Percentiles rank a stretch among this genome's conserved stretches.
phyloP scores from a whole-genome alignment of 2,888 invertebrate species.

The Leptinotarsa haldemani region DNA sequence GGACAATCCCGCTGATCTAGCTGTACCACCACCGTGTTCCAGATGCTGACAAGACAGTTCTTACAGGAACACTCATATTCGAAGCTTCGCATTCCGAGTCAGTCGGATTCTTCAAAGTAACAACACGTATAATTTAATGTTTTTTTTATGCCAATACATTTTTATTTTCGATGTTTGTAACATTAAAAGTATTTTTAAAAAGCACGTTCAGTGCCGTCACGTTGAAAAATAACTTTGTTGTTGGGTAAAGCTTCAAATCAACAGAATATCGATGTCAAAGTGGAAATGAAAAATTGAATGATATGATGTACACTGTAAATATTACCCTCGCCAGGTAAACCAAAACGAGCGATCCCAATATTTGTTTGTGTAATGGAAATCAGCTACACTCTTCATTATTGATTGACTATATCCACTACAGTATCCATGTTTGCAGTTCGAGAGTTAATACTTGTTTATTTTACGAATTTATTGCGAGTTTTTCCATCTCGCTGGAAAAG shows the following conservation, averaged over 20 bases:
- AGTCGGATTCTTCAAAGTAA: too few relatives aligned
- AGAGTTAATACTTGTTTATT: slow-evolving; percentile 8
- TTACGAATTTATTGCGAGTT: not conserved
- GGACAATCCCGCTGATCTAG: too few relatives aligned
- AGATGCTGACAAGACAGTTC: too few relatives aligned
- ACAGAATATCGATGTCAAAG: not conserved
- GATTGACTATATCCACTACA: slow-evolving; percentile 1
- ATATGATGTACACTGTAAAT: slow-evolving; percentile 17
- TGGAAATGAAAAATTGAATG: slow-evolving; percentile 18
- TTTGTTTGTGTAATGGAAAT: slow-evolving; percentile 20
- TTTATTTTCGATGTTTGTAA: too few relatives aligned
- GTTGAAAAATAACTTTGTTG: too few relatives aligned
- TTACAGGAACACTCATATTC: too few relatives aligned
- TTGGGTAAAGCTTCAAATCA: not conserved
- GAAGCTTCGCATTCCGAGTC: too few relatives aligned
- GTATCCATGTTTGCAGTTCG: slow-evolving; percentile 13
- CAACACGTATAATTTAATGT: too few relatives aligned
- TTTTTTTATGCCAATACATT: too few relatives aligned
- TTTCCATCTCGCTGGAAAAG: not conserved
- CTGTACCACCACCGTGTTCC: too few relatives aligned
- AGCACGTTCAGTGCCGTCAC: too few relatives aligned
- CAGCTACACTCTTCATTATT: slow-evolving; percentile 18
- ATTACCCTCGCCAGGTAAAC: slow-evolving; percentile 19
- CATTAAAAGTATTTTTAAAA: too few relatives aligned
- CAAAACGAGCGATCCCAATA: slow-evolving; percentile 13